Percentiles rank a stretch among this genome's conserved stretches.
phyloP scores from a whole-genome alignment of 2,888 invertebrate genomes.

The Drosophila atroscutellata region DNA sequence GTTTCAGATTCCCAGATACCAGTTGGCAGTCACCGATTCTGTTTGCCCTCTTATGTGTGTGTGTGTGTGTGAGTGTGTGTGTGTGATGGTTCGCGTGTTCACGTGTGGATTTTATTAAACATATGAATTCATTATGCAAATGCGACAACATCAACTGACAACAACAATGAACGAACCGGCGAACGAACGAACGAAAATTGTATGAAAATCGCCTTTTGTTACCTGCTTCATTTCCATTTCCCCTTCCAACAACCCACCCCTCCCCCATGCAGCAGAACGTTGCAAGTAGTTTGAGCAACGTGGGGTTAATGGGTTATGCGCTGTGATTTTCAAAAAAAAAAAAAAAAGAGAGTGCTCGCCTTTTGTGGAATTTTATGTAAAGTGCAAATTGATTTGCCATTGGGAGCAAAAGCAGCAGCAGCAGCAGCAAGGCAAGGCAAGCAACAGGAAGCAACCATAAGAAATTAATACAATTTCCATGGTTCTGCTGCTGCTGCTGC shows the following conservation, averaged over 20 bases:
- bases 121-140: constrained; percentile 82
- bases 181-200: constrained; percentile 54
- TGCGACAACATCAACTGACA: constrained; percentile 42
- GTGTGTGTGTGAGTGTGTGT: not conserved
- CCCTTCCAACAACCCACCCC: no score
- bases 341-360: constrained; percentile 36
- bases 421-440: constrained; percentile 3
- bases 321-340: constrained; percentile 65
- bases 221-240: constrained; percentile 20
- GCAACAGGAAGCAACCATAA: constrained; percentile 30
- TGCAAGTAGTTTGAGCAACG: constrained; percentile 60
- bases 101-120: constrained; percentile 80
- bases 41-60: constrained; percentile 39
- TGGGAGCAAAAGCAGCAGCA: constrained; percentile 42
- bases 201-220: constrained; percentile 68
- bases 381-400: constrained; percentile 75
- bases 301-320: constrained; percentile 76
- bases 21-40: constrained; percentile 33
- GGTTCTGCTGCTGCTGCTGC: constrained; percentile 3
- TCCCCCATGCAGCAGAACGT: not conserved
- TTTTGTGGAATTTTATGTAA: constrained; percentile 74
- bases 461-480: constrained; percentile 49
- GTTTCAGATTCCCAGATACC: constrained; percentile 36
- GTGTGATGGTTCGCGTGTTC: constrained; percentile 51
- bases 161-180: constrained; percentile 15